These are phyloP conservation scores for Atherix ibis DNA, from an alignment of 2,888 invertebrate species.

Conservation along the genomic window DNA sequence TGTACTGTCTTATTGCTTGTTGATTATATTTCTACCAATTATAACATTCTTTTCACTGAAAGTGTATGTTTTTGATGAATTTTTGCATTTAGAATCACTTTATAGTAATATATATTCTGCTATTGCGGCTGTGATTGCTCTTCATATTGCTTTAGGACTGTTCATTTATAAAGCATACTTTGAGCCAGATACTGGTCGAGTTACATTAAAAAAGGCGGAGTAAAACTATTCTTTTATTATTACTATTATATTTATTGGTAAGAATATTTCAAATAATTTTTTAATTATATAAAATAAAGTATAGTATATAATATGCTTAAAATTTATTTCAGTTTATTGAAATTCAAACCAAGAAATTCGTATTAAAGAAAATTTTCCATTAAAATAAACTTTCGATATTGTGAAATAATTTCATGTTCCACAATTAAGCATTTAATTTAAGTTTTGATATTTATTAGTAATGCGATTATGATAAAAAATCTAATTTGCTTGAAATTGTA, in stretches of 20 bases:
- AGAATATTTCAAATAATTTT: not conserved
- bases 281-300: not conserved
- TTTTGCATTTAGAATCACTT: slow-evolving; percentile 37
- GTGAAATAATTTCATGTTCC: too few relatives aligned
- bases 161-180: slow-evolving; percentile 67
- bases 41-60: slow-evolving; percentile 57
- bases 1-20: slow-evolving; percentile 57
- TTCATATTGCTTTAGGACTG: slow-evolving; percentile 60
- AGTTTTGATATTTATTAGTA: too few relatives aligned
- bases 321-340: not conserved
- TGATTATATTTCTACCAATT: slow-evolving; percentile 62
- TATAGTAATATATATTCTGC: slow-evolving; percentile 67
- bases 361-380: too few relatives aligned
- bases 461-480: too few relatives aligned
- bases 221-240: not conserved
- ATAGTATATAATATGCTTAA: not conserved
- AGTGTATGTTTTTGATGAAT: slow-evolving; percentile 51
- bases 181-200: slow-evolving; percentile 30
- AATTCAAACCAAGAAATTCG: not conserved
- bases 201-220: not conserved
- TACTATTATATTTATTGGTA: not conserved
- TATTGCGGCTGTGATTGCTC: slow-evolving; percentile 52
- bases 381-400: too few relatives aligned
- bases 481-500: too few relatives aligned
- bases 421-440: too few relatives aligned